phyloP scores from a whole-genome alignment of 2,113 vertebrate genomes.

The Atlantisia rogersi region DNA sequence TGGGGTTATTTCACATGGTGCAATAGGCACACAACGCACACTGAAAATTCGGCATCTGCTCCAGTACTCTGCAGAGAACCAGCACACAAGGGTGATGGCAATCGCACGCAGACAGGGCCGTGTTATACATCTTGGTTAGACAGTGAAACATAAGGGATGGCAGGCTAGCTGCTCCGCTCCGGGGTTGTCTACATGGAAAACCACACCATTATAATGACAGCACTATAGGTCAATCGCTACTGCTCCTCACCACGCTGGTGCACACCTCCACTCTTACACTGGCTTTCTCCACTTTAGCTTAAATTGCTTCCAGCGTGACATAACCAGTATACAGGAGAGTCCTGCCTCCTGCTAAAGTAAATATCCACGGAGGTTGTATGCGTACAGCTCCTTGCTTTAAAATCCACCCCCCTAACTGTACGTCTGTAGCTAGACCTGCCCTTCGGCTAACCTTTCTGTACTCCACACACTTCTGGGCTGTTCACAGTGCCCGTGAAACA shows the following conservation, averaged over 20 bases:
- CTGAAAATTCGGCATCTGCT: background rate
- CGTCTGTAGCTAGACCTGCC: conserved; percentile 42
- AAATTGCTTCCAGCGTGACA: conserved; percentile 1
- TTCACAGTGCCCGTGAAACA: conserved; percentile 63
- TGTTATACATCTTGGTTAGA: conserved; percentile 61
- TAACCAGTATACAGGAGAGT: background rate
- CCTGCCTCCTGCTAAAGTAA: conserved; percentile 28
- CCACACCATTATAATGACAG: conserved; percentile 66
- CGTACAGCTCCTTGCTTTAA: background rate
- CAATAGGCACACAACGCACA: background rate
- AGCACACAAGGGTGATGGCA: background rate
- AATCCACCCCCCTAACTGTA: background rate
- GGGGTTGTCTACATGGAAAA: conserved; percentile 45
- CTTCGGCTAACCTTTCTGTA: conserved; percentile 66
- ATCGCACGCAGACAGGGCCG: background rate
- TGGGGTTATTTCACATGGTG: background rate
- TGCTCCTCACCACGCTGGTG: conserved; percentile 3
- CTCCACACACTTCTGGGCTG: conserved; percentile 43
- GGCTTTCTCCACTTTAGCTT: conserved; percentile 11
- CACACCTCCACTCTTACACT: background rate
- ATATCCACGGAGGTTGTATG: background rate
- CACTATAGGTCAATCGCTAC: conserved; percentile 53
- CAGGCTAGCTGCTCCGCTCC: conserved; percentile 36
- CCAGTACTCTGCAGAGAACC: background rate
- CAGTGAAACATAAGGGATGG: conserved; percentile 62